Percentiles rank a stretch among this genome's conserved stretches.
These are phyloP conservation scores for Globia sparganii DNA, from an alignment of 2,888 invertebrate genomes.

Conservation along the genomic window DNA sequence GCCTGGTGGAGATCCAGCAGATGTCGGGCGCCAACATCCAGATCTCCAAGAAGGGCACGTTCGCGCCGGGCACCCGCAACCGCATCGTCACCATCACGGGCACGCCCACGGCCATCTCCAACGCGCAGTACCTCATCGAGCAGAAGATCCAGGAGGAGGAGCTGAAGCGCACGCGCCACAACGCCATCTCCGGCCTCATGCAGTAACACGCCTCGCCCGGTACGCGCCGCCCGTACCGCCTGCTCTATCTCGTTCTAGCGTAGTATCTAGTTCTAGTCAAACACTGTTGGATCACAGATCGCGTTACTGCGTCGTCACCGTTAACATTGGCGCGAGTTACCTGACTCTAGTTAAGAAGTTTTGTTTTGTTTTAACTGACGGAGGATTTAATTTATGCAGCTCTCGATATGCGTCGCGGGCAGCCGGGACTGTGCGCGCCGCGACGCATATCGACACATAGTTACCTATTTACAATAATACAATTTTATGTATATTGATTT, in stretches of 20 bases:
- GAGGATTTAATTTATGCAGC: conserved; percentile 78
- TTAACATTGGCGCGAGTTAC: conserved; percentile 78
- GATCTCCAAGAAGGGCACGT: conserved; percentile 99
- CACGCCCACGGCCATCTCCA: conserved; percentile 95
- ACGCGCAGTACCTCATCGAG: conserved; percentile 98
- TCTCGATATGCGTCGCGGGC: conserved; percentile 75
- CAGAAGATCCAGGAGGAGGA: conserved; percentile 99
- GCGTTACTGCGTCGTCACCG: conserved; percentile 46
- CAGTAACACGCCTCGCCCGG: conserved; percentile 87
- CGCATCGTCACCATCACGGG: conserved; percentile 99
- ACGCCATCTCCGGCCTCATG: conserved; percentile 93
- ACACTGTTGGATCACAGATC: conserved; percentile 69
- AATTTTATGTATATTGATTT: conserved; percentile 82
- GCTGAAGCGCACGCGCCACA: conserved; percentile 97
- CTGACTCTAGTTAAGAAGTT: conserved; percentile 80
- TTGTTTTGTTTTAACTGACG: conserved; percentile 78
- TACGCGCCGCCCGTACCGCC: conserved; percentile 34
- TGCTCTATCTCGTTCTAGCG: conserved; percentile 64
- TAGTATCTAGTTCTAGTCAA: conserved; percentile 73
- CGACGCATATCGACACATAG: conserved; percentile 78
- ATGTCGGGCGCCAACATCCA: conserved; percentile 99
- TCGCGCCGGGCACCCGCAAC: conserved; percentile 99
- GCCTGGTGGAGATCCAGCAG: conserved; percentile 99
- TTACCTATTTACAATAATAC: conserved; percentile 84
- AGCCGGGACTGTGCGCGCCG: conserved; percentile 62